These are phyloP conservation scores for Onthophagus taurus DNA, from an alignment of 1,140 invertebrate genomes.

Conservation along the genomic window DNA sequence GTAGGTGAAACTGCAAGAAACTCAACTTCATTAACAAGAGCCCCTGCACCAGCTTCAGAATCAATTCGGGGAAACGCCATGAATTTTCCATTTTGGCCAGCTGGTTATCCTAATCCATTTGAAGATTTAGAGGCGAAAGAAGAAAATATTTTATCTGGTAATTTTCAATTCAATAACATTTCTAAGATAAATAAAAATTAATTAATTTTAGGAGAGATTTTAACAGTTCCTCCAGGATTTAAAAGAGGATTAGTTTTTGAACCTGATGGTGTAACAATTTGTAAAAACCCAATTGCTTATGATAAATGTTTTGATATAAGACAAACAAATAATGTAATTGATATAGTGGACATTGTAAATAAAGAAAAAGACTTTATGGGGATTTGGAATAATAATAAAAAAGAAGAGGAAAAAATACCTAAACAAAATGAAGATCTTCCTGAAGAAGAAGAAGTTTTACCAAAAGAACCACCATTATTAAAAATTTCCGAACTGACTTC, in stretches of 20 bases:
- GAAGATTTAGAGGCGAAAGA: slow-evolving; percentile 24
- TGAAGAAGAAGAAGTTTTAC: slow-evolving; percentile 29
- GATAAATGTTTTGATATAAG: background rate
- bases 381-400: slow-evolving; percentile 11
- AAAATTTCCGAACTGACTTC: slow-evolving; percentile 16
- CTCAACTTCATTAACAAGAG: slow-evolving; percentile 63
- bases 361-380: slow-evolving; percentile 29
- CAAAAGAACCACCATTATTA: slow-evolving; percentile 25
- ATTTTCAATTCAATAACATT: background rate
- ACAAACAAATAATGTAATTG: slow-evolving; percentile 22
- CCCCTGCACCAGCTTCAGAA: slow-evolving; percentile 48
- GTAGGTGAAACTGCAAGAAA: slow-evolving; percentile 59
- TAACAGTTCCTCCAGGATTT: slow-evolving; percentile 57
- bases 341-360: slow-evolving; percentile 32
- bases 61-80: slow-evolving; percentile 56
- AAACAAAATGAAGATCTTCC: slow-evolving; percentile 15
- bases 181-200: background rate
- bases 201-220: slow-evolving; percentile 38
- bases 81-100: slow-evolving; percentile 74
- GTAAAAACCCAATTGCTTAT: background rate
- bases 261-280: slow-evolving; percentile 40
- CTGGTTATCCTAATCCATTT: slow-evolving; percentile 57
- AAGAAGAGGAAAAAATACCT: slow-evolving; percentile 1
- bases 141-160: slow-evolving; percentile 1
- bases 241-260: slow-evolving; percentile 46